Conservation (phyloP, 2,113 vertebrate species). For the Tragulus kanchil region DNA sequence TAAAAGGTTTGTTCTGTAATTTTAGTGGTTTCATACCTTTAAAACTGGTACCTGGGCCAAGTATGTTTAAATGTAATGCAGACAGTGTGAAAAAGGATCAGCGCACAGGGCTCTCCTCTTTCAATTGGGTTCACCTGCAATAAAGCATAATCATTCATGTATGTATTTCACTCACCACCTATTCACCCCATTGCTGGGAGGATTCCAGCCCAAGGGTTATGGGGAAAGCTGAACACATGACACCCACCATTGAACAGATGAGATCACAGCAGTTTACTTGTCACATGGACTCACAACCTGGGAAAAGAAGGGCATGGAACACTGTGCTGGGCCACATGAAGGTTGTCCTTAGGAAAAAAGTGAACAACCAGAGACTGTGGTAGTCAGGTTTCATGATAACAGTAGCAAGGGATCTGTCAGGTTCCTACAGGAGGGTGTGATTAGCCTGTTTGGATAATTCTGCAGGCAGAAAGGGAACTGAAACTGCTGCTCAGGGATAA, state of each 20-base stretch:
- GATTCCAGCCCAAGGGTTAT: neutral
- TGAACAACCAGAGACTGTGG: neutral
- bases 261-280: neutral
- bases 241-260: neutral
- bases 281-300: neutral
- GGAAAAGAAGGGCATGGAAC: neutral
- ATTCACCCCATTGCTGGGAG: neutral
- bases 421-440: neutral
- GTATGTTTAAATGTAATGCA: neutral
- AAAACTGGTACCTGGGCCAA: neutral
- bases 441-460: neutral
- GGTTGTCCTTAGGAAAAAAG: neutral
- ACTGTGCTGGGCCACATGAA: neutral
- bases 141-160: neutral
- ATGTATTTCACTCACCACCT: neutral
- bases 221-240: neutral
- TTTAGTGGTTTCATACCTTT: constrained; percentile 1
- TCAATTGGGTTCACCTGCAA: neutral
- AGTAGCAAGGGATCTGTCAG: neutral
- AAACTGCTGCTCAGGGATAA: neutral
- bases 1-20: neutral
- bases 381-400: neutral
- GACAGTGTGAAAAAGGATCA: neutral
- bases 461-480: neutral
- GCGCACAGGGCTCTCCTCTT: neutral